Evolutionary conservation across 2,797 vertebrate species (phyloP).

Genomic region (Alouatta caraya): DNA sequence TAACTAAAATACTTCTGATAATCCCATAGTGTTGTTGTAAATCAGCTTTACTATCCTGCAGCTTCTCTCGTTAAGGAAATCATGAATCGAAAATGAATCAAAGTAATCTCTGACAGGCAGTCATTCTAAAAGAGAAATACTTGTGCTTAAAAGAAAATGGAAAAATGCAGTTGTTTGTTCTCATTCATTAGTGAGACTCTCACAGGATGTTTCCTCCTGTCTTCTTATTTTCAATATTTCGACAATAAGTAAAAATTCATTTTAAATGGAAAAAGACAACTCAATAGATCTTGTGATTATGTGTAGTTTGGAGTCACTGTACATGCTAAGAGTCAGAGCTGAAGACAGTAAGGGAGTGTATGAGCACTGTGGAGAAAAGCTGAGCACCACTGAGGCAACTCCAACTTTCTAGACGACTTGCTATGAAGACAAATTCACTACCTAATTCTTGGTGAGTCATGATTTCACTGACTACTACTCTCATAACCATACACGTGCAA

Average conservation of each 20-base stretch:
- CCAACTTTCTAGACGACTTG: background rate
- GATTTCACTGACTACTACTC: background rate
- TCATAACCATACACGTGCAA: background rate
- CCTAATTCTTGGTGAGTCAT: background rate
- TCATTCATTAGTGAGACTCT: background rate
- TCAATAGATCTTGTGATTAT: background rate
- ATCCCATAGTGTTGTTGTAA: background rate
- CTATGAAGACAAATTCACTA: background rate
- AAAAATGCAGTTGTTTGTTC: background rate
- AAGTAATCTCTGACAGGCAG: background rate
- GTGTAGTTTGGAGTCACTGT: background rate
- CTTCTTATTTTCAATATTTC: background rate
- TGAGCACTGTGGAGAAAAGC: background rate
- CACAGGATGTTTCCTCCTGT: background rate
- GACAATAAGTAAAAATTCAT: background rate
- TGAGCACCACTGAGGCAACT: background rate
- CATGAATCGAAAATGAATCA: background rate
- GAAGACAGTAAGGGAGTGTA: background rate
- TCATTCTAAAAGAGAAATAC: background rate
- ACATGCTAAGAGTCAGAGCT: background rate
- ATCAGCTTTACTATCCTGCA: background rate
- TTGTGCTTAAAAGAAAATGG: background rate
- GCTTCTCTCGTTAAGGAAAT: conserved; percentile 8
- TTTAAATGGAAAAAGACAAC: background rate
- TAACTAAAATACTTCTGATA: conserved; percentile 29